These are phyloP conservation scores for Steinernema scapterisci DNA, from an alignment of 2,888 invertebrate species.

Conservation along the genomic window DNA sequence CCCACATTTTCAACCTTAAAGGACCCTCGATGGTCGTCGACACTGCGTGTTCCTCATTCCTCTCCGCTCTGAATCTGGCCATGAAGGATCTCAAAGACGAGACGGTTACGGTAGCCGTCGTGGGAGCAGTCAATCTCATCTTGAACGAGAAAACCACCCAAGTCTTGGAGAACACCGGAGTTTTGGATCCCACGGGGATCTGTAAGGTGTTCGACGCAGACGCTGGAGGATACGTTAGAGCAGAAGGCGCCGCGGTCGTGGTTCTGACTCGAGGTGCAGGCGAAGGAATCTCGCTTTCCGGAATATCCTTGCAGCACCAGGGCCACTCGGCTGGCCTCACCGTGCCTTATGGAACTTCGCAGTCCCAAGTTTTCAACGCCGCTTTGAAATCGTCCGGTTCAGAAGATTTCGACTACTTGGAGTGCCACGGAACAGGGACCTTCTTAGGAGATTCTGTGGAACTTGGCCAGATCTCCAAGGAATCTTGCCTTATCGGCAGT, in stretches of 20 bases:
- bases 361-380: constrained; percentile 47
- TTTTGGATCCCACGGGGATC: constrained; percentile 53
- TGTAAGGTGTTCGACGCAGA: constrained; percentile 65
- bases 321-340: constrained; percentile 62
- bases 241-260: constrained; percentile 66
- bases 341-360: constrained; percentile 53
- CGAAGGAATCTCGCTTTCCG: constrained; percentile 36
- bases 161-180: constrained; percentile 59
- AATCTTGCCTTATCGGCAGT: not conserved
- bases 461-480: constrained; percentile 43
- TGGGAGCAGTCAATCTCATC: constrained; percentile 64
- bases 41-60: constrained; percentile 93
- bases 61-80: constrained; percentile 72
- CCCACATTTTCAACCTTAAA: constrained; percentile 90
- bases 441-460: constrained; percentile 62
- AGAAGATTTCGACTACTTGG: constrained; percentile 51
- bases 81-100: constrained; percentile 78
- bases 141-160: constrained; percentile 59
- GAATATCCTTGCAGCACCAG: constrained; percentile 60
- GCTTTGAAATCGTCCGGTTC: constrained; percentile 33
- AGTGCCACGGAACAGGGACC: constrained; percentile 66
- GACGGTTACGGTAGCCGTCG: constrained; percentile 75
- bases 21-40: constrained; percentile 91
- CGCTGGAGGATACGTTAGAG: constrained; percentile 67
- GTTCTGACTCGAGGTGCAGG: constrained; percentile 48